These are phyloP conservation scores for Elmis aenea DNA, from an alignment of 2,888 invertebrate species.

Conservation along the genomic window DNA sequence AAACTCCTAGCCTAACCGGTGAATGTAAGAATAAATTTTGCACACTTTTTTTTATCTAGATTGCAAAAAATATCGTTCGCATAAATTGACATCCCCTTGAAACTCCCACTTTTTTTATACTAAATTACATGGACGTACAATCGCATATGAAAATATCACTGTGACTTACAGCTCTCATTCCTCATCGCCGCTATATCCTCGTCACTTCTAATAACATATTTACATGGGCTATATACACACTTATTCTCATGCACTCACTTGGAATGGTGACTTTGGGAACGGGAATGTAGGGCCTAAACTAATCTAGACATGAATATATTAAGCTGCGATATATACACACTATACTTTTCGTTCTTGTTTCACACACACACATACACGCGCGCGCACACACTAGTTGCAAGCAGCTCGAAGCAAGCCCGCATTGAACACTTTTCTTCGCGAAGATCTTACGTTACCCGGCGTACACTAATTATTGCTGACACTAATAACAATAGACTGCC, in stretches of 20 bases:
- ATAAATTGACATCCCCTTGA: constrained; percentile 12
- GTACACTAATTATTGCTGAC: constrained; percentile 17
- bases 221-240: constrained; percentile 34
- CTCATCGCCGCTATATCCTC: constrained; percentile 15
- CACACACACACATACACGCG: constrained; percentile 20
- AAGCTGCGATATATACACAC: constrained; percentile 29
- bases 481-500: constrained; percentile 5
- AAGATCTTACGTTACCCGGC: constrained; percentile 26
- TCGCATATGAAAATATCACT: constrained; percentile 30
- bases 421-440: neutral
- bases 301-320: constrained; percentile 19
- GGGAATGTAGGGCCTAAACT: constrained; percentile 20
- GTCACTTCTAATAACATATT: constrained; percentile 26
- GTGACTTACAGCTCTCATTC: constrained; percentile 16
- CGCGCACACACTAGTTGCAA: constrained; percentile 25
- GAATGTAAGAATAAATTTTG: constrained; percentile 33
- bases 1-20: constrained; percentile 16
- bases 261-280: constrained; percentile 16
- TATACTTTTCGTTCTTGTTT: constrained; percentile 15
- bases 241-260: constrained; percentile 16
- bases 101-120: constrained; percentile 16
- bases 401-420: constrained; percentile 22
- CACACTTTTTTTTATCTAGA: constrained; percentile 24
- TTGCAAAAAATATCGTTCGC: constrained; percentile 31
- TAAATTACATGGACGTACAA: constrained; percentile 30